phyloP scores from a whole-genome alignment of 2,113 vertebrate species.

The Ctenomys sociabilis region DNA sequence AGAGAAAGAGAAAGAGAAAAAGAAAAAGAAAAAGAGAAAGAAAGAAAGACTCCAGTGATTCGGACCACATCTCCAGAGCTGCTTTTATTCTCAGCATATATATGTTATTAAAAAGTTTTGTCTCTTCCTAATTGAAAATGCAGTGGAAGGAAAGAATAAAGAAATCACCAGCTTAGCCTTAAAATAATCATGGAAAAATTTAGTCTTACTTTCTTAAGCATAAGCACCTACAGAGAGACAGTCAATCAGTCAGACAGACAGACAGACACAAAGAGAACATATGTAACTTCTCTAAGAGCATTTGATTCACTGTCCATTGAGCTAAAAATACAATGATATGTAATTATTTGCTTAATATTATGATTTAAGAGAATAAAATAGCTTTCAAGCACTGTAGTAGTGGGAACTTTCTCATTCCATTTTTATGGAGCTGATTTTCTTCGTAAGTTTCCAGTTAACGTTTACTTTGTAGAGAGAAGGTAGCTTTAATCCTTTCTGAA shows the following conservation, averaged over 20 bases:
- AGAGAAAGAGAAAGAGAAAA: no score
- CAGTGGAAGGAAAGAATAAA: not conserved
- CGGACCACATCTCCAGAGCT: not conserved
- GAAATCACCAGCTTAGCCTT: not conserved
- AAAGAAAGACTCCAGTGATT: not conserved
- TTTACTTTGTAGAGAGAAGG: not conserved
- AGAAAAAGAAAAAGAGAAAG: no score
- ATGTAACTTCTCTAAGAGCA: not conserved
- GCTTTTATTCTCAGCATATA: not conserved
- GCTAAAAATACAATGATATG: not conserved
- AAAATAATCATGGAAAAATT: slow-evolving; percentile 54
- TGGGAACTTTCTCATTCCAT: not conserved
- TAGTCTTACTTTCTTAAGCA: not conserved
- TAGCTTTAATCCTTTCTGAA: not conserved
- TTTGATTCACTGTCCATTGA: not conserved
- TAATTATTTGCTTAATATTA: not conserved
- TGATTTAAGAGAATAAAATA: not conserved
- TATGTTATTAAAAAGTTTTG: not conserved
- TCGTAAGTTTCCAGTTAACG: not conserved
- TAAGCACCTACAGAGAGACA: not conserved
- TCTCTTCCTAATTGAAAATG: not conserved
- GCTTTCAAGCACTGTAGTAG: not conserved
- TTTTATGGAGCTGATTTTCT: not conserved
- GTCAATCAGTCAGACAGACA: not conserved
- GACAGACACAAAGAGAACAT: not conserved